These are phyloP conservation scores for Sternarchorhynchus goeldii DNA, from an alignment of 2,797 vertebrate species.

Conservation along the genomic window DNA sequence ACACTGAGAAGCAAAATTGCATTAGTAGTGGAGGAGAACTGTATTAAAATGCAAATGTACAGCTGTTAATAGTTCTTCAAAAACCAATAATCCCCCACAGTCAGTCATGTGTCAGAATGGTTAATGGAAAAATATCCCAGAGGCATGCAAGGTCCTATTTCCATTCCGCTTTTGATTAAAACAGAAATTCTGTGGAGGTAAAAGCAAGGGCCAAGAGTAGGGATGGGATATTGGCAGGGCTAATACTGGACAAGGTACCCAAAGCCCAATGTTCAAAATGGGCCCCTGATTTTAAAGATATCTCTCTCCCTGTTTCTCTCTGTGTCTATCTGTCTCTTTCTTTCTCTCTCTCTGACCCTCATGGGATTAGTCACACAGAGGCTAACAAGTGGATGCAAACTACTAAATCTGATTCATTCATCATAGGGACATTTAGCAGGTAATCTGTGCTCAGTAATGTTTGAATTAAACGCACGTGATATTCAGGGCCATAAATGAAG, in stretches of 20 bases:
- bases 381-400: constrained; percentile 50
- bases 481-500: constrained; percentile 31
- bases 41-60: constrained; percentile 99
- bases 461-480: constrained; percentile 43
- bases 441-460: constrained; percentile 50
- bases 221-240: constrained; percentile 60
- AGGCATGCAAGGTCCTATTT: constrained; percentile 85
- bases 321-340: constrained; percentile 14
- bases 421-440: constrained; percentile 53
- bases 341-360: neutral
- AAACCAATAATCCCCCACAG: constrained; percentile 99
- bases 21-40: constrained; percentile 95
- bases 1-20: constrained; percentile 94
- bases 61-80: constrained; percentile 99
- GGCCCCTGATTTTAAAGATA: constrained; percentile 60
- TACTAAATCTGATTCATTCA: constrained; percentile 64
- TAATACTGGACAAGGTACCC: constrained; percentile 63
- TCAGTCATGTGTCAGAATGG: constrained; percentile 99
- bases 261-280: constrained; percentile 66
- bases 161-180: constrained; percentile 97
- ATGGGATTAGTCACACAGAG: constrained; percentile 50
- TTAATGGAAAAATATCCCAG: constrained; percentile 99
- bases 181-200: constrained; percentile 80
- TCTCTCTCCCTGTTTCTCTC: neutral
- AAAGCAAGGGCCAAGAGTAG: constrained; percentile 57